Base-by-base conservation (phyloP, 2,888 invertebrate species). In the Platycnemis pennipes region DNA sequence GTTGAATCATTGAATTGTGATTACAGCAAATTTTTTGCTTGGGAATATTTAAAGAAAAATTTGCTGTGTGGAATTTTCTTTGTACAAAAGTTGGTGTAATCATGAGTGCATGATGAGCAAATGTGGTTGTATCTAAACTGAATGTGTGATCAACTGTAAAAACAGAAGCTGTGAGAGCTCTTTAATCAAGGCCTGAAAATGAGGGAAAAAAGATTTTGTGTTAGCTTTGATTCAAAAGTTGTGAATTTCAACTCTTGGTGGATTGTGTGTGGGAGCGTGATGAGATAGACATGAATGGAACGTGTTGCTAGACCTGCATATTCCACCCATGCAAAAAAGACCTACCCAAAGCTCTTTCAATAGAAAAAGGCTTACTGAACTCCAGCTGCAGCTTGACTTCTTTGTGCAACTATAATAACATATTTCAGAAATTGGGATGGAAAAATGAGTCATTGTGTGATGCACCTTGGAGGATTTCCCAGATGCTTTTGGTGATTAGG, bases 21-120 rank as follows among this genome's bases (percentile, higher is more conserved):
- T 91, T 91, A 63, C 63, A 63, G 91, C 91, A 91, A 91, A 91
- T 91, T 91, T 91, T 91, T 63, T 91, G 91, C 91, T 91, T 91
- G 44, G 63, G 69, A 63, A 91, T 63, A 37, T 77, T 77, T 49
- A n/a, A 56, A 63, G 56, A 89, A 91, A 91, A 89, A 89, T 53
- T 91, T 91, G 91, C 63, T 91, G 91, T 63, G 63, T 91, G 91
- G 63, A 49, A 91, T 31, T 42, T 91, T 91, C 91, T 91, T 91
- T 91, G 91, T 91, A 91, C 91, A 91, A 91, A 91, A 91, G 56
- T 91, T 91, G 91, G 91, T 91, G 63, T 63, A 91, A 91, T 77
- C 77, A 11, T 91, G 91, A 91, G 63, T 91, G 63, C 7, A 37
- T 91, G 91, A 7, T 91, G 91, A 91, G 91, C 22, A 63, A 44